Evolutionary conservation across 2,888 invertebrate species (phyloP), one percentile per base, ranked within the genome.

Genomic region (Drosophila ezoana): DNA sequence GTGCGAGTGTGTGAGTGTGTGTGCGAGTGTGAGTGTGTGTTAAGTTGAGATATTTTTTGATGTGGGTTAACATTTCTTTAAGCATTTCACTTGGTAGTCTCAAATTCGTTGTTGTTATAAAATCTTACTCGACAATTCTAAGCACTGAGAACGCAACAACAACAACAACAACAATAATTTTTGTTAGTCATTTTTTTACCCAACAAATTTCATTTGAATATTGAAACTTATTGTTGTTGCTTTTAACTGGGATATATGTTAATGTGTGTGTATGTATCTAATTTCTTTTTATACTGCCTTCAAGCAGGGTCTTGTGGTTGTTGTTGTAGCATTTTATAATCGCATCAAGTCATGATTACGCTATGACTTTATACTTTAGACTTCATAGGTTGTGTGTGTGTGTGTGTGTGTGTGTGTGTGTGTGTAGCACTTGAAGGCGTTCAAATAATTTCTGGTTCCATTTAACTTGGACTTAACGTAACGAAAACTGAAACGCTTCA

Each of bases 301-400:
- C 75, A 71, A 74, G 68, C 81, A 73, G 58, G 48, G 23, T 59
- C 28, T 28, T 28, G 28, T 58, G 73, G 20, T 20, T 20, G 72
- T 68, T 73, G 71, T 64, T 72, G 59, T 62, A 63, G 67, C 64
- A 69, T 85, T 85, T 82, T 88, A 82, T 87, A 87, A 87, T 87
- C 87, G 89, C 87, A 87, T 87, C 87, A 87, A 87, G 87, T 87
- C 87, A 87, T 87, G 87, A 89, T 87, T 87, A 87, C 76, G 73
- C 77, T 84, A 81, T 68, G 79, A 82, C 83, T 85, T 85, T 78
- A 73, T 67, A 65, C 66, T 56, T 62, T 44, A 53, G 47, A 23
- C 52, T 67, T 49, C 45, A 41, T 43, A 14, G 49, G 23, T 35
- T 64, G 3, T 49, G n/a, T 61, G 5, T 59, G 11, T 59, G 11